Conservation (phyloP, 2,113 vertebrate species). For the Vimba vimba region DNA sequence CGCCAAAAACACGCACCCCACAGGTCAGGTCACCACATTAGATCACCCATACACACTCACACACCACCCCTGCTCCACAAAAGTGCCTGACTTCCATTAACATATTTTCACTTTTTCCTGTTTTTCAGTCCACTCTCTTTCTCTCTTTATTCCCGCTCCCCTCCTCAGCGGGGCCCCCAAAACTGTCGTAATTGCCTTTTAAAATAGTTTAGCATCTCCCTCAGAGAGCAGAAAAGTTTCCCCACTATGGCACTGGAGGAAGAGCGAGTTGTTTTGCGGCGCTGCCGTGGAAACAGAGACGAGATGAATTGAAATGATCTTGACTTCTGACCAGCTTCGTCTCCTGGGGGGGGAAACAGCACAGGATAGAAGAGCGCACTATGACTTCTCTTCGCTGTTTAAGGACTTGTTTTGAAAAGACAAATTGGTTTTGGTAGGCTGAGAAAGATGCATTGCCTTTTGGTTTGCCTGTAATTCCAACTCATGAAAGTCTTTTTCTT, state of each 20-base stretch:
- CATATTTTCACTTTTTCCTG: slow-evolving; percentile 34
- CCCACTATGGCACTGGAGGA: slow-evolving; percentile 68
- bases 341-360: slow-evolving; percentile 65
- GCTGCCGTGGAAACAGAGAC: slow-evolving; percentile 63
- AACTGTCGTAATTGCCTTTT: slow-evolving; percentile 81
- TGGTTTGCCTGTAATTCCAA: slow-evolving; percentile 65
- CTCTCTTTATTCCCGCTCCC: slow-evolving; percentile 56
- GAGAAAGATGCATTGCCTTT: slow-evolving; percentile 72
- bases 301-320: slow-evolving; percentile 78
- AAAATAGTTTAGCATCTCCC: slow-evolving; percentile 77
- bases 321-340: slow-evolving; percentile 79
- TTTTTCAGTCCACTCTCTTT: slow-evolving; percentile 42
- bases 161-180: slow-evolving; percentile 53
- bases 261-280: slow-evolving; percentile 69
- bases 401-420: slow-evolving; percentile 79
- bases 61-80: slow-evolving; percentile 18
- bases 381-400: slow-evolving; percentile 73
- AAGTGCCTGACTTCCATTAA: slow-evolving; percentile 42
- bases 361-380: slow-evolving; percentile 67
- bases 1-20: slow-evolving; percentile 52
- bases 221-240: slow-evolving; percentile 71
- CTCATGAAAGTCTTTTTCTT: slow-evolving; percentile 69
- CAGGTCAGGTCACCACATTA: slow-evolving; percentile 60
- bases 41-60: slow-evolving; percentile 52
- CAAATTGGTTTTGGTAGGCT: slow-evolving; percentile 77